phyloP scores from a whole-genome alignment of 53 echinoderm and acorn worm species.

The Hippasteria phrygiana region DNA sequence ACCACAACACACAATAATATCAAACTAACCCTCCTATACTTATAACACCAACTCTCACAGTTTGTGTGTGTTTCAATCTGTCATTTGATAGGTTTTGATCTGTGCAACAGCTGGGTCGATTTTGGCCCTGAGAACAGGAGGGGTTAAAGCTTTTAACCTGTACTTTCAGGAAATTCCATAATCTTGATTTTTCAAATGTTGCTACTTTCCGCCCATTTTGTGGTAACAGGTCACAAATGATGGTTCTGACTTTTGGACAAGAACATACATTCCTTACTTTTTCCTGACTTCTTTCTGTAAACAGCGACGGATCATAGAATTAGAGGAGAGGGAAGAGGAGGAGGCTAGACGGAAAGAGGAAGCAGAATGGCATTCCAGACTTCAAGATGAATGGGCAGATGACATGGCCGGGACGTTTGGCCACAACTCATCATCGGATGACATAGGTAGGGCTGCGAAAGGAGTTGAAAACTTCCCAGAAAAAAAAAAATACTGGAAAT shows the following conservation, averaged over 20 bases:
- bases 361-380: constrained; percentile 72
- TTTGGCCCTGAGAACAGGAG: too few species aligned
- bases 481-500: not conserved
- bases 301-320: constrained; percentile 2
- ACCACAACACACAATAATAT: too few species aligned
- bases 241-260: not conserved
- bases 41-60: too few species aligned
- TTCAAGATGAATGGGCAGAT: constrained; percentile 70
- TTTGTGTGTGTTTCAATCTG: too few species aligned
- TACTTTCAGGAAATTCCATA: too few species aligned
- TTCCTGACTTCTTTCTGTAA: not conserved
- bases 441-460: not conserved
- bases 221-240: not conserved
- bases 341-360: constrained; percentile 39
- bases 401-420: constrained; percentile 53
- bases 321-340: constrained; percentile 16
- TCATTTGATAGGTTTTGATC: too few species aligned
- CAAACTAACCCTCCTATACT: too few species aligned
- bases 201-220: too few species aligned
- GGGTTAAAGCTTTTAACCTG: too few species aligned
- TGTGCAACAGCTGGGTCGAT: too few species aligned
- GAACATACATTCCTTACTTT: not conserved
- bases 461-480: not conserved
- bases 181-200: too few species aligned
- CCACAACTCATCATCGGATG: constrained; percentile 21